These are phyloP conservation scores for Platichthys flesus DNA, from an alignment of 2,113 vertebrate species.

Conservation along the genomic window DNA sequence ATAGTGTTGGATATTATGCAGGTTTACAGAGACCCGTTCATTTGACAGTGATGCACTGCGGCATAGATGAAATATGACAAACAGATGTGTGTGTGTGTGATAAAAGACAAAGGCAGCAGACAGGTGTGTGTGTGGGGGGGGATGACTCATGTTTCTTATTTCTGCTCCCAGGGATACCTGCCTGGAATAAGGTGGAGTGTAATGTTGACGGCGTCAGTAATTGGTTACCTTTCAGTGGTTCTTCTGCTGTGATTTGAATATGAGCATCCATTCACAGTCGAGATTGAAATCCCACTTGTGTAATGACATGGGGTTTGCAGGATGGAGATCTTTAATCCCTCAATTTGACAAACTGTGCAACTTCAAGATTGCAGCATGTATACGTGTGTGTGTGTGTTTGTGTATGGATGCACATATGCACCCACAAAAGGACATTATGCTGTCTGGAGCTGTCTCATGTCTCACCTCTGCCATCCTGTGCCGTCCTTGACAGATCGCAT, in stretches of 20 bases:
- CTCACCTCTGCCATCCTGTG: conserved; percentile 35
- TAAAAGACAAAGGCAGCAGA: conserved; percentile 2
- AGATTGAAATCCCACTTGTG: conserved; percentile 28
- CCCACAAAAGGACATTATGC: conserved; percentile 32
- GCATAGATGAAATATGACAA: conserved; percentile 35
- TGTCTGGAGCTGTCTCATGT: conserved; percentile 25
- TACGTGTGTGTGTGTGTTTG: conserved; percentile 11
- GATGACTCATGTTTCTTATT: conserved; percentile 35
- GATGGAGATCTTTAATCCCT: conserved; percentile 39
- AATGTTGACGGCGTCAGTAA: conserved; percentile 29
- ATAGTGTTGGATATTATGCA: not conserved
- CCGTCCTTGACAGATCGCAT: conserved; percentile 66
- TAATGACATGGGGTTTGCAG: conserved; percentile 32
- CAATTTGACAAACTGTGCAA: conserved; percentile 35
- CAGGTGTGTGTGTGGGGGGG: conserved; percentile 16
- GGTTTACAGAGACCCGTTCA: not conserved
- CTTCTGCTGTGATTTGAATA: conserved; percentile 39
- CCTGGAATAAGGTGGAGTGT: conserved; percentile 13
- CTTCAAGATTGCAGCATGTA: not conserved
- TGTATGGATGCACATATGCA: conserved; percentile 16
- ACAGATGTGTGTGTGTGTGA: conserved; percentile 42
- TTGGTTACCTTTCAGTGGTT: conserved; percentile 39
- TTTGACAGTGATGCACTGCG: conserved; percentile 4
- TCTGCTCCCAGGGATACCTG: conserved; percentile 24
- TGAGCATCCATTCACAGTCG: conserved; percentile 41